Base-by-base conservation (phyloP, 2,888 invertebrate genomes). In the Operophtera brumata region DNA sequence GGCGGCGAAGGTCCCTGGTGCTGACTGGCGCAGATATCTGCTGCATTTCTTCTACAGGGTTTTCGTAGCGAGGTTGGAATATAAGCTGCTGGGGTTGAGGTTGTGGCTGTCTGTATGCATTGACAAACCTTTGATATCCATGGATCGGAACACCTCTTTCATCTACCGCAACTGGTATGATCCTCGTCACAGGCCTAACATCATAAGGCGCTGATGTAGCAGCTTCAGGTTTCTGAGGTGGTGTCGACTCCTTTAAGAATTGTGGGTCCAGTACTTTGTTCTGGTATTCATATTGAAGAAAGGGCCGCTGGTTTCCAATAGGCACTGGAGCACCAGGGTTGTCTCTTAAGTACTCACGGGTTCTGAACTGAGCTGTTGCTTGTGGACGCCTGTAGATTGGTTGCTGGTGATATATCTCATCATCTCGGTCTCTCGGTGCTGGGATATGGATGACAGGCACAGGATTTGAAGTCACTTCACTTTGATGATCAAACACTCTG, bases 1-100 rank as follows among this genome's bases (percentile, higher is more conserved):
- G 79, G 43, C 92, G 88, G 70, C 94, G 93, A 57, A 94, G 92
- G 71, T 95, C 94, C 67, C 92, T 91, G 1, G 94, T 93, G 69
- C 94, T 94, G 1, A 94, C 92, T 6, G 94, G 94, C 8, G 94
- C 92, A 43, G 92, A 91, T 40, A 94, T 93, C 1, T 91, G 88
- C 54, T 92, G 91, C 77, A 92, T 88, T 57, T 92, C 92, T 20
- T 91, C 89, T 6, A 83, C 79, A 5, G 90, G 87, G 51, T 91
- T 91, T n/a, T 57, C 57, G 34, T 91, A 91, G n/a, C 85, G 73
- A 10, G 82, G 86, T 66, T 76, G 81, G 60, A 66, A 73, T 8
- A 73, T 35, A 4, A 63, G 53, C 20, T 50, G 55, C 34, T 55
- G 57, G 6, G 57, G 50, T 12, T 42, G 50, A 6, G 68, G 65